Evolutionary conservation across 2,888 invertebrate species (phyloP), one percentile per base, ranked within the genome.

Genomic region (Polyommatus icarus): DNA sequence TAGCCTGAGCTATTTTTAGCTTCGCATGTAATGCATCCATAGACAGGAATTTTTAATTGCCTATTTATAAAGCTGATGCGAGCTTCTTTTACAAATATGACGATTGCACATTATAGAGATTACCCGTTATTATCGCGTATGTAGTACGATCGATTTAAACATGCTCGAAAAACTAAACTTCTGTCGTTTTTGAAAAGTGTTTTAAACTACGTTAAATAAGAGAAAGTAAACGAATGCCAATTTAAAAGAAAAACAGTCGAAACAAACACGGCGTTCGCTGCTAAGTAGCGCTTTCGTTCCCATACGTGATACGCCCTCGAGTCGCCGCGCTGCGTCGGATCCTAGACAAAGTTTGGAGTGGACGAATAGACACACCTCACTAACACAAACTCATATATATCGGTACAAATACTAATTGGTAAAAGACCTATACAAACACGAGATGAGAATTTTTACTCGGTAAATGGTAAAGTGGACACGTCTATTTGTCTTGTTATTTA

Each of bases 331-430:
- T 82, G 86, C 85, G 86, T 84, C 87, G 87, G 86, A 82, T 85
- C 84, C 85, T 86, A 85, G 84, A 88, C 88, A 88, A 88, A 88
- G 85, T 86, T 86, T 86, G 84, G 86, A 84, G 86, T 85, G 87
- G 86, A 86, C 83, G 86, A 86, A 87, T 88, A 87, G 86, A 87
- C 89, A 87, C 89, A 87, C 87, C 86, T 85, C 83, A 86, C 85
- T 85, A 84, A 86, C 84, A 84, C 87, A 84, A 86, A 87, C 85
- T 89, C 88, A 85, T 91, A 88, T 89, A 90, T 89, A 90, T 91
- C 90, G 91, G 91, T 93, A 90, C 90, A 91, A 93, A 93, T 91
- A 92, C 91, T 93, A 93, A 93, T 93, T 93, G 91, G 91, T 92
- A 91, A 92, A 91, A 93, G 92, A 89, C 93, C 93, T 92, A 91